phyloP scores from a whole-genome alignment of 2,888 invertebrate genomes.

The Hololepta plana region DNA sequence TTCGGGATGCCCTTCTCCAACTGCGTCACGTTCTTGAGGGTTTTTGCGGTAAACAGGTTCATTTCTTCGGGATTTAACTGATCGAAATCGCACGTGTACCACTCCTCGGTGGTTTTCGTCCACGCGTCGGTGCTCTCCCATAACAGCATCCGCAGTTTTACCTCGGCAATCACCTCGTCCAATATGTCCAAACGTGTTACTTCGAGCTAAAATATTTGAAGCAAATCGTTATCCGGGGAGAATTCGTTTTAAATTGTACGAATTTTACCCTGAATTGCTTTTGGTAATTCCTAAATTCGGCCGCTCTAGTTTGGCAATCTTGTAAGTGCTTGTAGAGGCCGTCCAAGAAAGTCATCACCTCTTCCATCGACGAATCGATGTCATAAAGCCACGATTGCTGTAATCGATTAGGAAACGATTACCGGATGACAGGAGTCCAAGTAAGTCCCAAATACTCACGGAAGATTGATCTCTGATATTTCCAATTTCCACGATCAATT shows the following conservation, averaged over 20 bases:
- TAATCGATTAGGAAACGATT: slow-evolving; percentile 7
- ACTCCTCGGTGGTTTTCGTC: slow-evolving; percentile 44
- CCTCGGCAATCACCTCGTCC: slow-evolving; percentile 61
- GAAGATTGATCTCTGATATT: slow-evolving; percentile 52
- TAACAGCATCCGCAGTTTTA: slow-evolving; percentile 59
- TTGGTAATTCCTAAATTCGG: slow-evolving; percentile 62
- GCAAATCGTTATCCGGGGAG: no score
- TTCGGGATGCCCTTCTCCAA: slow-evolving; percentile 69
- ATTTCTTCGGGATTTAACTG: slow-evolving; percentile 58
- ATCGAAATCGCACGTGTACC: slow-evolving; percentile 45
- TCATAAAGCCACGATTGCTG: slow-evolving; percentile 63
- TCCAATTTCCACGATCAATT: slow-evolving; percentile 53
- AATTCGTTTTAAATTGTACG: slow-evolving; percentile 6
- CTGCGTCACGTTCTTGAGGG: slow-evolving; percentile 53
- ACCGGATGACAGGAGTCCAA: not conserved
- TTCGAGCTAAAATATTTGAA: slow-evolving; percentile 40
- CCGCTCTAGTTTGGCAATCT: slow-evolving; percentile 46
- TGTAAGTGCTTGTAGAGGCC: slow-evolving; percentile 43
- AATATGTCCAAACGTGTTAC: slow-evolving; percentile 66
- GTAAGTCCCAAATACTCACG: slow-evolving; percentile 26
- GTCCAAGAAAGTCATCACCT: slow-evolving; percentile 43
- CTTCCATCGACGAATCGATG: slow-evolving; percentile 46
- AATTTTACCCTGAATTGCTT: slow-evolving; percentile 57
- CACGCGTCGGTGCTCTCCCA: slow-evolving; percentile 67
- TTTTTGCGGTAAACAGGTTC: slow-evolving; percentile 41